Evolutionary conservation across 2,888 invertebrate species (phyloP).

Genomic region (Megamerina dolium): DNA sequence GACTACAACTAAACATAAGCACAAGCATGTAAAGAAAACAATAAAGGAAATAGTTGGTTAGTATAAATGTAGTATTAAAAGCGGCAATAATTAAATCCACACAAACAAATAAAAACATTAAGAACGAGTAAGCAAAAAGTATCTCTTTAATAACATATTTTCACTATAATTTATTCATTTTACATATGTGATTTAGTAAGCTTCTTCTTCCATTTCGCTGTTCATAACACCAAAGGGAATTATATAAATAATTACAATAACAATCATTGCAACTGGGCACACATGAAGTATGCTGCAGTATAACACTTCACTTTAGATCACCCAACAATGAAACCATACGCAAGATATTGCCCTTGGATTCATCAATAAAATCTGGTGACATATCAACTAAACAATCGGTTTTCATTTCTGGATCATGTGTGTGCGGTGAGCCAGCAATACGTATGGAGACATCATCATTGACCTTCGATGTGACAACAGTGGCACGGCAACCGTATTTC

Average conservation of each 20-base stretch:
- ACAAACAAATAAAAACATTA: no score
- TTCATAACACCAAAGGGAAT: no score
- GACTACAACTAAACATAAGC: slow-evolving; percentile 11
- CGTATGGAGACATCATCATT: slow-evolving; percentile 40
- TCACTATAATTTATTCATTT: no score
- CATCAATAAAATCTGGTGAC: slow-evolving; percentile 37
- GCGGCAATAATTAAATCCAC: no score
- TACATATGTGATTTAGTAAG: no score
- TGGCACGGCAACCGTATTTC: slow-evolving; percentile 47
- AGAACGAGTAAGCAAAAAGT: no score
- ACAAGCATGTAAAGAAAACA: slow-evolving; percentile 17
- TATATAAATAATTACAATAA: no score
- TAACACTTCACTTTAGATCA: slow-evolving; percentile 27
- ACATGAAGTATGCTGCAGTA: no score
- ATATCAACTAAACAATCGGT: slow-evolving; percentile 36
- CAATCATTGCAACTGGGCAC: no score
- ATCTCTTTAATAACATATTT: no score
- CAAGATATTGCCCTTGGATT: slow-evolving; percentile 30
- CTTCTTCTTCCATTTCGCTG: no score
- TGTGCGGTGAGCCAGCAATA: slow-evolving; percentile 45
- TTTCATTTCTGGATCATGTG: slow-evolving; percentile 45
- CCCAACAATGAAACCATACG: slow-evolving; percentile 28
- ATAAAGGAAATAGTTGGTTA: slow-evolving; percentile 10
- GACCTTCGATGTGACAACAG: slow-evolving; percentile 46
- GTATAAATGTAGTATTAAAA: no score